Evolutionary conservation across 2,888 invertebrate genomes (phyloP), one percentile per base, ranked within the genome.

Genomic region (Caenorhabditis imperialis): DNA sequence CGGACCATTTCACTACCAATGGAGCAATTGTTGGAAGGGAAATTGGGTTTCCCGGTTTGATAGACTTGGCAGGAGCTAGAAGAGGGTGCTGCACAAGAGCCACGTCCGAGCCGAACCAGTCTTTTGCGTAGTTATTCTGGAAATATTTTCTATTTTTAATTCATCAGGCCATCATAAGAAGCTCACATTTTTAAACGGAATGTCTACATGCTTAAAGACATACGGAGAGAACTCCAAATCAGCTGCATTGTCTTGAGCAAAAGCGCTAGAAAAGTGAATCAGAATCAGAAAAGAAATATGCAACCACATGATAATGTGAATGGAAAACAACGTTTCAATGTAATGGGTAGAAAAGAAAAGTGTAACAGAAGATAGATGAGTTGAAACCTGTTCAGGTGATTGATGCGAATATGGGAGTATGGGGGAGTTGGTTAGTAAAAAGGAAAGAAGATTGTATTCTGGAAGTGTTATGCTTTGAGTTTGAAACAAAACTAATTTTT

Each of bases 11-110:
- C 0, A 81, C 85, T 16, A 81, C 67, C 18, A 82, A 60, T 2
- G 85, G 85, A 42, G 77, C 78, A 30, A 85, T 84, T 5, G 85
- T 85, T 6, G 84, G 85, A 10, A 85, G 77, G 18, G 82, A 73
- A 2, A 85, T 80, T 0, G 85, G 85, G 27, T 79, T 78, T 38
- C 81, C 82, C 1, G 79, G 80, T 20, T 78, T 79, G 2, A 70
- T 74, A 3, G 77, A 77, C 42, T 84, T 84, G 14, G 80, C 82
- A 4, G 80, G 76, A 8, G 80, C 80, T 40, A 80, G 35, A 2
- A 80, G 50, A 20, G 80, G 80, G 60, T 77, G 81, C 45, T 84
- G 84, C 7, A 84, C 75, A 4, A 81, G 62, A 3, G 84, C 84
- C 1, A 83, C 79, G 42, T 84, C 84, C 3, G 81, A 78, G 10